These are phyloP conservation scores for Theocolax elegans DNA, from an alignment of 1,140 invertebrate genomes.

Conservation along the genomic window DNA sequence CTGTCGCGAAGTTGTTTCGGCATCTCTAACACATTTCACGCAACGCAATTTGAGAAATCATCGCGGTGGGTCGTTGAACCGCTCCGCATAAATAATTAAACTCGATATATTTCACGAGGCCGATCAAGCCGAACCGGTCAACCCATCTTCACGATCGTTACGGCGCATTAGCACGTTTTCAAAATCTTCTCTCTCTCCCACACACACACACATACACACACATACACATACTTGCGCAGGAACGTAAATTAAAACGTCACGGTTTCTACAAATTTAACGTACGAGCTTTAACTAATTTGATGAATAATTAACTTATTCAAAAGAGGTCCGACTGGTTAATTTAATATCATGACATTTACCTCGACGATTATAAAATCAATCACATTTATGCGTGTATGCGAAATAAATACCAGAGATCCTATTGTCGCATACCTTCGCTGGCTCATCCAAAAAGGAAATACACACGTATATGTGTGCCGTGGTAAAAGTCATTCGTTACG, in stretches of 20 bases:
- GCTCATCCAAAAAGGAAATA: too few relatives aligned
- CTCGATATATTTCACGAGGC: not conserved
- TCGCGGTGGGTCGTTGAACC: conserved; percentile 18
- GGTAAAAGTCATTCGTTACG: too few relatives aligned
- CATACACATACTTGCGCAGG: not conserved
- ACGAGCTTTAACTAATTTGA: conserved; percentile 4
- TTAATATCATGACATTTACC: not conserved
- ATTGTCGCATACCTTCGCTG: too few relatives aligned
- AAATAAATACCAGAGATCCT: too few relatives aligned
- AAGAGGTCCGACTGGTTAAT: not conserved
- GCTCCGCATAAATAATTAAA: not conserved
- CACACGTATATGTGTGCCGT: too few relatives aligned
- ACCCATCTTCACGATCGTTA: conserved; percentile 16
- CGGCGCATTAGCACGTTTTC: conserved; percentile 21
- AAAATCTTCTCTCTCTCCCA: not conserved
- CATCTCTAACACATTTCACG: too few relatives aligned
- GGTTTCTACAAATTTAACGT: not conserved
- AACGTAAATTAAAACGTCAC: not conserved
- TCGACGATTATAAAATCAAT: conserved; percentile 14
- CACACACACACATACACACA: not conserved
- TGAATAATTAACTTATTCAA: not conserved
- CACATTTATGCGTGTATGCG: not conserved
- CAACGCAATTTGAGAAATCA: too few relatives aligned
- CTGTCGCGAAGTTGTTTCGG: too few relatives aligned
- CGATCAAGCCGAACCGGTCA: not conserved